Base-by-base conservation (phyloP, 2,797 vertebrate species). In the Allobates femoralis region DNA sequence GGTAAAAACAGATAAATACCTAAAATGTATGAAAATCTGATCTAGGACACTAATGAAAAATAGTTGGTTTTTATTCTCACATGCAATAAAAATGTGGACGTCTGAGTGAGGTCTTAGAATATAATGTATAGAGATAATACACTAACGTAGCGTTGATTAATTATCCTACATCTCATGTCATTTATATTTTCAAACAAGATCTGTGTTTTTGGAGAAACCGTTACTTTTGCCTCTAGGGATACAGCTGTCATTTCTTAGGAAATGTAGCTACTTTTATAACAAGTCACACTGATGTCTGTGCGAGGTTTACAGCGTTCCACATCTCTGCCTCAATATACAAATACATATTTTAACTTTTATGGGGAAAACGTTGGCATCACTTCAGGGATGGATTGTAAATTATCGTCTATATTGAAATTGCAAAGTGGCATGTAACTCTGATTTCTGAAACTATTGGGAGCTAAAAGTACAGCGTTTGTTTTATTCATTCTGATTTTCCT, bases 391-490 rank as follows among this genome's bases (percentile, higher is more conserved):
- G 15, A 58, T 71, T 69, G 76, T 23, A 79, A 79, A 67, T 79
- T 53, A 78, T 69, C 53, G 77, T 76, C 30, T 30, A 23, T 84
- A 84, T 84, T 84, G 71, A 84, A 84, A 84, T 75, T 75, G 55
- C 53, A 83, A 83, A 74, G 53, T 74, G 81, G 32, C 34, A 46
- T 26, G 69, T 56, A 73, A 76, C 74, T 62, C 66, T 37, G 32
- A 41, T 50, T 66, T 51, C 79, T 81, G 28, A 53, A 53, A 53
- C 41, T 66, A 81, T 69, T n/a, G n/a, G 81, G 81, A 83, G 46
- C 53, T 83, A 55, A 83, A 73, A 83, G 51, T 23, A 37, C 53
- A 81, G 53, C 34, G n/a, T 53, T 19, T 23, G 23, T 81, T 30
- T 30, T 6, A 37, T 55, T 71, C n/a, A 82, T 41, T 56, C 56